Evolutionary conservation across 2,797 vertebrate species (phyloP), one percentile per base, ranked within the genome.

Genomic region (Clarias pachynema): DNA sequence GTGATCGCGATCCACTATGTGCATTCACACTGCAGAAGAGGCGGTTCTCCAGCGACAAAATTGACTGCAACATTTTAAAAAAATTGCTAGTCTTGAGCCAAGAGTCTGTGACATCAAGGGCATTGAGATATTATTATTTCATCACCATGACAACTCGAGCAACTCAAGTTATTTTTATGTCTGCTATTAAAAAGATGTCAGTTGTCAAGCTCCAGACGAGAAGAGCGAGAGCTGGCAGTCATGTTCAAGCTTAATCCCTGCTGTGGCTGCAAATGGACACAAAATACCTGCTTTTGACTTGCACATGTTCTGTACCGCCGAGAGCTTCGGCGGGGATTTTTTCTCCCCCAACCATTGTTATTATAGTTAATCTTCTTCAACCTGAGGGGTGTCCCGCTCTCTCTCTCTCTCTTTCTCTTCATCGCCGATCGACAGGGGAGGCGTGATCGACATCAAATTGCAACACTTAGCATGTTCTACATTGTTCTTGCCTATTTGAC

Each of bases 101-200:
- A 44, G 60, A 65, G 62, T 80, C 62, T 66, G 57, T 79, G 60
- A 65, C 60, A 79, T 63, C 34, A 80, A 80, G 62, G 60, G 60
- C 79, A 49, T 1, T 6, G 22, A 5, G 34, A 79, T 60, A 44
- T 37, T 59, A 78, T 79, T 69, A 57, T 79, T 79, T 70, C 79
- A 80, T 66, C 12, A 2, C 79, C 79, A 80, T 80, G 79, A 80
- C 79, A 80, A 80, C 79, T 79, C 18, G 5, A 73, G 70, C 70
- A 73, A 73, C 40, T 78, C 34, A 62, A 79, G 62, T 49, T 80
- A 80, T 80, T 80, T 80, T 49, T 80, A 53, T 29, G 40, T 12
- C 60, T 49, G 62, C n/a, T 65, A 49, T 80, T 65, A 49, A 80
- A 80, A 80, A 9, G 3, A 29, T 62, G 16, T 79, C 37, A 80